phyloP scores from a whole-genome alignment of 2,113 vertebrate species.

The Pipa parva region DNA sequence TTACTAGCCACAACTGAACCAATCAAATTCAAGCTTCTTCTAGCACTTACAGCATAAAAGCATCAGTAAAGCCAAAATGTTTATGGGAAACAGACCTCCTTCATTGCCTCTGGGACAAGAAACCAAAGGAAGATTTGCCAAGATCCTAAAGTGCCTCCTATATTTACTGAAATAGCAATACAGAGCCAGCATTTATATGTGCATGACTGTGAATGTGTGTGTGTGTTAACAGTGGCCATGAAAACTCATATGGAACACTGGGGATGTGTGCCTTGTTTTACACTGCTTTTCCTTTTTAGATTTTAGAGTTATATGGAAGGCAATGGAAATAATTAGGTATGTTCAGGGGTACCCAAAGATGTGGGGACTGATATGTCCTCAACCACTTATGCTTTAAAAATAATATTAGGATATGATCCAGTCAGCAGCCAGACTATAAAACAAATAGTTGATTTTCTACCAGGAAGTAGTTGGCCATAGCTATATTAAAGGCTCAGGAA shows the following conservation, averaged over 20 bases:
- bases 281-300: neutral
- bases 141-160: conserved; percentile 22
- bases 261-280: no score
- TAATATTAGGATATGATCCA: no score
- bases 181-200: neutral
- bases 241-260: no score
- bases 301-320: neutral
- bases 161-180: neutral
- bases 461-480: no score
- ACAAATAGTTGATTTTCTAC: no score
- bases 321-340: no score
- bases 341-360: no score
- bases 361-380: no score
- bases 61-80: neutral
- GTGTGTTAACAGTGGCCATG: no score
- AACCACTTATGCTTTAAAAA: no score
- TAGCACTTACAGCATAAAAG: neutral
- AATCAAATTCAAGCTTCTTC: neutral
- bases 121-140: conserved; percentile 15
- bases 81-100: neutral
- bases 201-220: neutral
- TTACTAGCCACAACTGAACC: neutral
- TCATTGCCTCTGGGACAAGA: conserved; percentile 8
- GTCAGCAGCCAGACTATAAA: no score
- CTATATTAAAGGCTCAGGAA: no score